Evolutionary conservation across 2,797 vertebrate genomes (phyloP), one percentile per base, ranked within the genome.

Genomic region (Orestias chungarensis): DNA sequence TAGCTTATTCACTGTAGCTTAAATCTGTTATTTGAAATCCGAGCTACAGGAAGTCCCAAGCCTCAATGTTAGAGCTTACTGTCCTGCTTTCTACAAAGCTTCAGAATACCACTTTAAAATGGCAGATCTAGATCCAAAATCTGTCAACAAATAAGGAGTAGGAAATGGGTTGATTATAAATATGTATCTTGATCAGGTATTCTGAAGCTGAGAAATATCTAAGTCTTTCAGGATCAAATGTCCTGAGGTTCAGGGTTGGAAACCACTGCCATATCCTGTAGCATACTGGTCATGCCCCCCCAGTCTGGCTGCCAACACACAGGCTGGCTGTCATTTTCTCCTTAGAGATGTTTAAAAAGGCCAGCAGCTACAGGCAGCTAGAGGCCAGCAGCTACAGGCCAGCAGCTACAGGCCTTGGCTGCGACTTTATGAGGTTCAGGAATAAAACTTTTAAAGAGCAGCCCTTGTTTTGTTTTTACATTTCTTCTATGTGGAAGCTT

Each of bases 381-480:
- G n/a, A 86, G 87, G 87, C 89, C 87, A 92, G 64, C 78, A 82
- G 85, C 85, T 75, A 64, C 83, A 86, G 87, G 87, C 89, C 87
- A 92, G 64, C 78, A 82, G 85, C 85, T 75, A 64, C 83, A 78
- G 86, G 81, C 87, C 78, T 85, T 89, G 86, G 87, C 82, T 68
- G 61, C 67, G 61, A 72, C 73, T 89, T 87, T 74, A 91, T 87
- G 88, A 71, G 85, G 80, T 76, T 82, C 68, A 77, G 67, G 43
- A 49, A 74, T 65, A 75, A 78, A 62, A 81, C 68, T 68, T 55
- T 68, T 79, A 82, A 87, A 67, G 57, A 88, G n/a, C n/a, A 76
- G 74, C 23, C 27, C 66, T 75, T 14, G 73, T 70, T 76, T 81
- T 82, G 55, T 69, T 67, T 62, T 86, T 68, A 78, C 70, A 69